These are phyloP conservation scores for Megalops atlanticus DNA, from an alignment of 2,113 vertebrate species.

Conservation along the genomic window DNA sequence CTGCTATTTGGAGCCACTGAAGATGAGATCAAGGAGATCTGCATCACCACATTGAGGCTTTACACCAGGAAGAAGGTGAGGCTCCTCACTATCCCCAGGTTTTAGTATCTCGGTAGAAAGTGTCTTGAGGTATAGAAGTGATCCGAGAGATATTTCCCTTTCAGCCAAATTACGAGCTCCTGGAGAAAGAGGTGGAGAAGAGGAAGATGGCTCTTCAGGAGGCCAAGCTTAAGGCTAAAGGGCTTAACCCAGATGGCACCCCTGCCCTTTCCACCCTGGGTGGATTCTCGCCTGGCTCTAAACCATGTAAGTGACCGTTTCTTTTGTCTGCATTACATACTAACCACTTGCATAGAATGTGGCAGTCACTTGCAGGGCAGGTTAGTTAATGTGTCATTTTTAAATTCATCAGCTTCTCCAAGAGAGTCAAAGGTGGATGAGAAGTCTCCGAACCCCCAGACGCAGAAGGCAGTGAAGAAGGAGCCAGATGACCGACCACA, in stretches of 20 bases:
- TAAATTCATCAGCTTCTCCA: constrained; percentile 75
- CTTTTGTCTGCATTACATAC: background rate
- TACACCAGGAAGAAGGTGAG: constrained; percentile 93
- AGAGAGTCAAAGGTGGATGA: constrained; percentile 87
- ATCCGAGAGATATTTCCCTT: background rate
- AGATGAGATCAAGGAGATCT: constrained; percentile 94
- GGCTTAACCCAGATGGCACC: constrained; percentile 94
- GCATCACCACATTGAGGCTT: constrained; percentile 87
- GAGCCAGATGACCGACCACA: constrained; percentile 87
- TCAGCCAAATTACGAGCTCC: constrained; percentile 92
- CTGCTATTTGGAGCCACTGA: constrained; percentile 89
- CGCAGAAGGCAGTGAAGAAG: constrained; percentile 84
- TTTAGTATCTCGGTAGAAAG: background rate
- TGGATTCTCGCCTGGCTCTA: constrained; percentile 95
- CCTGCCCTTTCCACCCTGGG: constrained; percentile 88
- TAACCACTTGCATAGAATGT: too few relatives aligned
- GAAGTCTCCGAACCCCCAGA: constrained; percentile 81
- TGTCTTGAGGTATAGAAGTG: background rate
- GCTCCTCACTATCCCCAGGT: background rate
- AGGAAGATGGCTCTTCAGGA: constrained; percentile 92
- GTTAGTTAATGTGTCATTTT: background rate
- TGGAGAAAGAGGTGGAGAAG: constrained; percentile 97
- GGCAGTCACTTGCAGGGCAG: background rate
- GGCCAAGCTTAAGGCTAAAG: constrained; percentile 95
- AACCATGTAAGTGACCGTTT: constrained; percentile 79